Evolutionary conservation across 1,140 invertebrate species (phyloP).

Genomic region (Trichonephila clavipes): DNA sequence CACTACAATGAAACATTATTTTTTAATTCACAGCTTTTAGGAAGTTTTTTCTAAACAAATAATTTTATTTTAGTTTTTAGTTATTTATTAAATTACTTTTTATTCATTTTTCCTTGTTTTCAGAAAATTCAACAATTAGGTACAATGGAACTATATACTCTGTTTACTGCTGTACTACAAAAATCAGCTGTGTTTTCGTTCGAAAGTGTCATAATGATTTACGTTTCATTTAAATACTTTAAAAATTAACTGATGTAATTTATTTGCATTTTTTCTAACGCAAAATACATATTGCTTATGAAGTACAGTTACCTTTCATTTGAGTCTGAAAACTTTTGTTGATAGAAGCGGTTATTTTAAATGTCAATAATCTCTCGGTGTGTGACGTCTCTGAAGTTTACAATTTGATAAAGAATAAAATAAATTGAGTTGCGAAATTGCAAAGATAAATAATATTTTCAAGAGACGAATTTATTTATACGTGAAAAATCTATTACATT

Average conservation of each 20-base stretch:
- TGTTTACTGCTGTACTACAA: constrained; percentile 63
- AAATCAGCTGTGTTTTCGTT: constrained; percentile 76
- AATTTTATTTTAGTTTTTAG: background rate
- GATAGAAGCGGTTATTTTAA: constrained; percentile 49
- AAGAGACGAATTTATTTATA: background rate
- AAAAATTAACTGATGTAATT: constrained; percentile 40
- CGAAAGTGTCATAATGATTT: constrained; percentile 53
- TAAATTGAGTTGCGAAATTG: background rate
- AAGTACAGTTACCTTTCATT: background rate
- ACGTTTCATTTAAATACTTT: constrained; percentile 39
- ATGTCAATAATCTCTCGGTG: background rate
- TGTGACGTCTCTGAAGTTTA: constrained; percentile 8
- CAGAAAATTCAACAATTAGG: background rate
- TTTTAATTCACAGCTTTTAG: background rate
- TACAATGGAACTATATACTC: constrained; percentile 56
- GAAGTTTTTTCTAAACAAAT: background rate
- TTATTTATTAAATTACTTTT: background rate
- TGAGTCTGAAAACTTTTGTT: background rate
- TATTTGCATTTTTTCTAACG: background rate
- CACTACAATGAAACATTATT: constrained; percentile 35
- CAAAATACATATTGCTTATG: background rate
- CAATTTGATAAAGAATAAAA: constrained; percentile 10
- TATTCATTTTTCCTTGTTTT: background rate
- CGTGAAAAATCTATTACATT: background rate
- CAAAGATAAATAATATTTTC: background rate